A percentile compares a stretch with the other conserved stretches of the same genome.
Evolutionary conservation across 2,888 invertebrate genomes (phyloP).

Genomic region (Ophraella communa): DNA sequence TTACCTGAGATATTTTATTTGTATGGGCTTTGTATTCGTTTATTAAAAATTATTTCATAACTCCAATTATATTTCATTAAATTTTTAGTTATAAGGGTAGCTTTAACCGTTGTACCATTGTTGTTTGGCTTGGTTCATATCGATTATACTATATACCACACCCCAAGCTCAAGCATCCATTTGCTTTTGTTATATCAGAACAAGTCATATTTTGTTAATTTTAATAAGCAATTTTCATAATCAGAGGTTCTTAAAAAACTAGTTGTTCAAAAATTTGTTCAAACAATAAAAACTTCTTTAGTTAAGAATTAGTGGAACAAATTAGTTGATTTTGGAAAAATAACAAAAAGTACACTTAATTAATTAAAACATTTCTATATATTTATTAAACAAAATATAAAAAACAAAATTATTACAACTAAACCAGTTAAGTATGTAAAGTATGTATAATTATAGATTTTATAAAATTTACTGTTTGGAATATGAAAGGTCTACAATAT

Average conservation of each 20-base stretch:
- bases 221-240: too few relatives aligned
- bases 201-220: background rate
- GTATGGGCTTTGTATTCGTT: slow-evolving; percentile 35
- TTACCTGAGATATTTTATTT: slow-evolving; percentile 36
- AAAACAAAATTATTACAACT: too few relatives aligned
- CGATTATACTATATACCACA: slow-evolving; percentile 16
- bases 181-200: slow-evolving; percentile 1
- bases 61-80: slow-evolving; percentile 33
- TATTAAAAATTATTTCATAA: slow-evolving; percentile 46
- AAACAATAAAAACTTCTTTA: too few relatives aligned
- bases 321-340: too few relatives aligned
- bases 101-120: slow-evolving; percentile 19
- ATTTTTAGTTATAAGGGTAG: background rate
- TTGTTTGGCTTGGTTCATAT: slow-evolving; percentile 27
- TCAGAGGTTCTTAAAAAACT: too few relatives aligned
- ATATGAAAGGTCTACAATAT: background rate
- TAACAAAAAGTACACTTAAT: too few relatives aligned
- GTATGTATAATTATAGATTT: background rate
- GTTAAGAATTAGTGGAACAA: too few relatives aligned
- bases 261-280: too few relatives aligned
- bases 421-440: too few relatives aligned
- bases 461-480: background rate
- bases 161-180: slow-evolving; percentile 22
- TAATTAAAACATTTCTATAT: too few relatives aligned
- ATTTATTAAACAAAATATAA: too few relatives aligned